Conservation (phyloP, 2,888 invertebrate species). For the Drosophila multiciliata region DNA sequence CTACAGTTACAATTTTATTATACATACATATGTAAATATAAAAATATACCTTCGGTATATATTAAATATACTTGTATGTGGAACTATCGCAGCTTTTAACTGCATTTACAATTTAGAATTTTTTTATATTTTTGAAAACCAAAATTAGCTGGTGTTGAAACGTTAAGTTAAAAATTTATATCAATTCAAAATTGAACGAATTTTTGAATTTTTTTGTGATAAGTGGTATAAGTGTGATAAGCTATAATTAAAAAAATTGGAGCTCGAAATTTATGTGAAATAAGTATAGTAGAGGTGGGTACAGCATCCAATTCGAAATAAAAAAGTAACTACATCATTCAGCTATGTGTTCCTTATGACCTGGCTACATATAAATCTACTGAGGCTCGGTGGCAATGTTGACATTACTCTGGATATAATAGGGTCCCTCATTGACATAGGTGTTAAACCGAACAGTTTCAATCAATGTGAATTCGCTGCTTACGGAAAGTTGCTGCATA, state of each 20-base stretch:
- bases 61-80: slow-evolving; percentile 31
- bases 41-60: slow-evolving; percentile 44
- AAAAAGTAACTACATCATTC: neutral
- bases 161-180: neutral
- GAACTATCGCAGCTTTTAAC: slow-evolving; percentile 43
- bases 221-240: neutral
- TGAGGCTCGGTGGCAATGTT: slow-evolving; percentile 90
- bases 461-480: slow-evolving; percentile 87
- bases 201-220: neutral
- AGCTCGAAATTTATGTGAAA: neutral
- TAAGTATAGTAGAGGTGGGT: neutral
- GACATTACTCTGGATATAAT: slow-evolving; percentile 88
- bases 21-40: slow-evolving; percentile 32
- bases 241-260: neutral
- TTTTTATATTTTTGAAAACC: neutral
- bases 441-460: slow-evolving; percentile 88
- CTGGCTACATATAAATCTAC: slow-evolving; percentile 18
- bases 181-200: neutral
- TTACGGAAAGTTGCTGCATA: slow-evolving; percentile 87
- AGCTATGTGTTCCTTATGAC: neutral
- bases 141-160: neutral
- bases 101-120: slow-evolving; percentile 2
- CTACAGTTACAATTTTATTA: slow-evolving; percentile 55
- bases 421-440: slow-evolving; percentile 92
- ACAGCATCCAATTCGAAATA: too few species aligned